Percentiles rank a stretch among this genome's conserved stretches.
Evolutionary conservation across 2,888 invertebrate genomes (phyloP).

Genomic region (Idaea straminata): DNA sequence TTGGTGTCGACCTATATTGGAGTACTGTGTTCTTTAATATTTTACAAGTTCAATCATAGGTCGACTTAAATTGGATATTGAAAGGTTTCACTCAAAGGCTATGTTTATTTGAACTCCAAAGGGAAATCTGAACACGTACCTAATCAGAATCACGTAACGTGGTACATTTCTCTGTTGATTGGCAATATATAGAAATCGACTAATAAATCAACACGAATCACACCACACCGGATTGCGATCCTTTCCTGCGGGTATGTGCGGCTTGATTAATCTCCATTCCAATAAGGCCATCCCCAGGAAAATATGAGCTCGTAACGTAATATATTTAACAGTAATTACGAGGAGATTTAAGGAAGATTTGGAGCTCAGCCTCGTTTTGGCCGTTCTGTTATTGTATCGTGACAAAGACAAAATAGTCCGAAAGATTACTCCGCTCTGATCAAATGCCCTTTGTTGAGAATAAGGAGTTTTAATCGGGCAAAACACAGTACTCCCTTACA

Average conservation of each 20-base stretch:
- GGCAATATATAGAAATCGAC: conserved; percentile 24
- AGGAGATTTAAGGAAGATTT: conserved; percentile 27
- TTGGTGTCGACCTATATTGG: conserved; percentile 23
- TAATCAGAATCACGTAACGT: background rate
- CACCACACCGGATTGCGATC: conserved; percentile 20
- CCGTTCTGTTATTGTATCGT: conserved; percentile 21
- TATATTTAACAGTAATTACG: conserved; percentile 31
- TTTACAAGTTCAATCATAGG: background rate
- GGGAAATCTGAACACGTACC: conserved; percentile 2
- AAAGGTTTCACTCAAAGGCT: background rate
- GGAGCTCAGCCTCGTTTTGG: conserved; percentile 25
- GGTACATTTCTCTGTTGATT: conserved; percentile 15
- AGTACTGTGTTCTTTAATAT: conserved; percentile 36
- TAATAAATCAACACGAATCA: conserved; percentile 33
- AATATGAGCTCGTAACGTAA: conserved; percentile 22
- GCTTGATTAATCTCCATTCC: conserved; percentile 23
- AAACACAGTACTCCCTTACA: conserved; percentile 43
- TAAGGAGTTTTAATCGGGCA: conserved; percentile 14
- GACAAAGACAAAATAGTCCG: conserved; percentile 26
- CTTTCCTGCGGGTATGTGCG: conserved; percentile 26
- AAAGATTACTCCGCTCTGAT: conserved; percentile 28
- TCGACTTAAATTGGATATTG: background rate
- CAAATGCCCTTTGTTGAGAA: conserved; percentile 28
- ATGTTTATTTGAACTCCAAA: background rate
- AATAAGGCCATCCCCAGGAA: conserved; percentile 20